These are phyloP conservation scores for Gryllus longicercus DNA, from an alignment of 2,888 invertebrate genomes.

Conservation along the genomic window DNA sequence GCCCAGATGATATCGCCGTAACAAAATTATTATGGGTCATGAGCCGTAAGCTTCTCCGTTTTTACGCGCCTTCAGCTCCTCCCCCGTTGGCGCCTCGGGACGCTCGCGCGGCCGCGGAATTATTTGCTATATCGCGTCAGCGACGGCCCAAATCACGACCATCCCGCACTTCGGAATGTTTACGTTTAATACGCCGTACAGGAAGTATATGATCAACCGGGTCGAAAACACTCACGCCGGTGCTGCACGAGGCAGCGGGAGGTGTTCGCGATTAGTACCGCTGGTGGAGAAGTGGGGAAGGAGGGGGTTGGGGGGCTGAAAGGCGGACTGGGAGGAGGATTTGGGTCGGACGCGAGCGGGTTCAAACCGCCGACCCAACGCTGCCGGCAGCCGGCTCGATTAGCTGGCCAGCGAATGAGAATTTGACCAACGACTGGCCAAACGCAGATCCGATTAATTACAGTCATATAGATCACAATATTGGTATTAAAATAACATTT, in stretches of 20 bases:
- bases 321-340: no score
- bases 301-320: background rate
- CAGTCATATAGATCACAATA: conserved; percentile 8
- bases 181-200: background rate
- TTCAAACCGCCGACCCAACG: no score
- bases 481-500: background rate
- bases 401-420: background rate
- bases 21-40: conserved; percentile 1
- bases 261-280: background rate
- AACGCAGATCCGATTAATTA: conserved; percentile 1
- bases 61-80: background rate
- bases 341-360: no score
- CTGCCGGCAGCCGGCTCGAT: background rate
- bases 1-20: background rate
- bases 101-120: background rate
- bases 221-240: background rate
- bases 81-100: background rate
- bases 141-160: background rate
- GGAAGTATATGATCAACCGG: background rate
- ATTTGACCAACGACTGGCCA: conserved; percentile 5
- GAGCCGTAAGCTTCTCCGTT: background rate
- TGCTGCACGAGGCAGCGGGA: background rate
- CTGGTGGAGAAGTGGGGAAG: background rate
- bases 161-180: background rate
- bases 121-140: background rate